Percentiles rank a stretch among this genome's conserved stretches.
Evolutionary conservation across 2,113 vertebrate species (phyloP).

Genomic region (Hipposideros armiger): DNA sequence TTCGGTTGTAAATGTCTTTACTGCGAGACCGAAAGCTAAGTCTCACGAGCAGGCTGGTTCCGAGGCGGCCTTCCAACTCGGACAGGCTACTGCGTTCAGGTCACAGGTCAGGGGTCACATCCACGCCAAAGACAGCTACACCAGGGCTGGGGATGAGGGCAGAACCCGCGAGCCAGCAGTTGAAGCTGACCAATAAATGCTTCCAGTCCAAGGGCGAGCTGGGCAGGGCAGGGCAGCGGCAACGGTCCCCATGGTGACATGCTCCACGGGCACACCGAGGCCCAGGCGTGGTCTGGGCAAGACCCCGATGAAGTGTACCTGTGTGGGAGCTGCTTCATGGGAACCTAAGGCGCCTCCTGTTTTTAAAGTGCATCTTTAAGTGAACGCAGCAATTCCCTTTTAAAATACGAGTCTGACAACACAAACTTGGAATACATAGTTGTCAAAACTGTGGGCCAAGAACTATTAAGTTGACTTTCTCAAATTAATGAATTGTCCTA

Average conservation of each 20-base stretch:
- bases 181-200: fast-evolving
- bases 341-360: not conserved
- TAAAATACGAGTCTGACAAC: not conserved
- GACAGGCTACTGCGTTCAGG: not conserved
- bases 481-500: not conserved
- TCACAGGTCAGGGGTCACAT: too few species aligned
- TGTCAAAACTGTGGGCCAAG: not conserved
- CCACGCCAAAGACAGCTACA: not conserved
- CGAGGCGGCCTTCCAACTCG: not conserved
- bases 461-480: not conserved
- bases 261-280: fast-evolving
- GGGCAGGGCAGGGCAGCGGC: too few species aligned
- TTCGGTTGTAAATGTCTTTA: constrained; percentile 57
- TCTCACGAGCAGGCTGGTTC: fast-evolving
- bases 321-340: fast-evolving
- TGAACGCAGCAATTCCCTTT: not conserved
- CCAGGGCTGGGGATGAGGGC: fast-evolving
- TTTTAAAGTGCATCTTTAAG: not conserved
- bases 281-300: fast-evolving
- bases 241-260: too few species aligned
- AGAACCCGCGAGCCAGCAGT: fast-evolving
- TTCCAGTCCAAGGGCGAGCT: not conserved
- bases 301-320: fast-evolving
- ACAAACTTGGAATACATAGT: not conserved
- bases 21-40: constrained; percentile 53